phyloP scores from a whole-genome alignment of 2,797 vertebrate species.

The Coregonus ussuriensis region DNA sequence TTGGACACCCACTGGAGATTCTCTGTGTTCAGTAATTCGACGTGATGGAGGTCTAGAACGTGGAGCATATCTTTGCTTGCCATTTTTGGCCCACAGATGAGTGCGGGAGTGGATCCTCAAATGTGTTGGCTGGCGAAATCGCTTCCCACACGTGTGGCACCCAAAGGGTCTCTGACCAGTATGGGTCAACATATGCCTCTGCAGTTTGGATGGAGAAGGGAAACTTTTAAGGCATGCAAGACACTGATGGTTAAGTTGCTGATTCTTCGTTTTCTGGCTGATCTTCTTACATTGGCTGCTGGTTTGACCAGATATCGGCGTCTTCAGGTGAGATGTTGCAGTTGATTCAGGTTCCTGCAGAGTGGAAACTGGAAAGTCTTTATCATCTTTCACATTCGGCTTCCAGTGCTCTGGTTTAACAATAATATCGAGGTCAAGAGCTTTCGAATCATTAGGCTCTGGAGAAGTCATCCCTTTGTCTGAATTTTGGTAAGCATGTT shows the following conservation, averaged over 20 bases:
- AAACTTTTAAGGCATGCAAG: constrained; percentile 49
- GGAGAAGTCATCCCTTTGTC: constrained; percentile 10
- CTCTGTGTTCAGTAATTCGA: neutral
- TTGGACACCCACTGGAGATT: neutral
- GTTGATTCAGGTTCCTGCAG: constrained; percentile 8
- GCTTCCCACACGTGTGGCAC: constrained; percentile 51
- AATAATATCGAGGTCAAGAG: constrained; percentile 25
- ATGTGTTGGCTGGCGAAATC: constrained; percentile 52
- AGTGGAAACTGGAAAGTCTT: neutral
- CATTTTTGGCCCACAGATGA: constrained; percentile 47
- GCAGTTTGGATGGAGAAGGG: constrained; percentile 47
- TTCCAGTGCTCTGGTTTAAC: constrained; percentile 36
- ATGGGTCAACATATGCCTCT: constrained; percentile 49
- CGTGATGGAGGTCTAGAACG: constrained; percentile 24
- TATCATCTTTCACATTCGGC: constrained; percentile 7
- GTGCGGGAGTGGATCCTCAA: constrained; percentile 50
- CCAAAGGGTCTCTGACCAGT: constrained; percentile 53
- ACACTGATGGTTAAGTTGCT: constrained; percentile 32
- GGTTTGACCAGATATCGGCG: neutral
- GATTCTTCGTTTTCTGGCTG: neutral
- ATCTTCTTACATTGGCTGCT: constrained; percentile 4
- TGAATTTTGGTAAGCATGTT: constrained; percentile 3
- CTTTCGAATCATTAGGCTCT: constrained; percentile 15
- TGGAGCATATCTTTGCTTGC: constrained; percentile 29
- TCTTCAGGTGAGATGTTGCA: constrained; percentile 15